These are phyloP conservation scores for Ctenopoma multispine DNA, from an alignment of 2,797 vertebrate species.

Conservation along the genomic window DNA sequence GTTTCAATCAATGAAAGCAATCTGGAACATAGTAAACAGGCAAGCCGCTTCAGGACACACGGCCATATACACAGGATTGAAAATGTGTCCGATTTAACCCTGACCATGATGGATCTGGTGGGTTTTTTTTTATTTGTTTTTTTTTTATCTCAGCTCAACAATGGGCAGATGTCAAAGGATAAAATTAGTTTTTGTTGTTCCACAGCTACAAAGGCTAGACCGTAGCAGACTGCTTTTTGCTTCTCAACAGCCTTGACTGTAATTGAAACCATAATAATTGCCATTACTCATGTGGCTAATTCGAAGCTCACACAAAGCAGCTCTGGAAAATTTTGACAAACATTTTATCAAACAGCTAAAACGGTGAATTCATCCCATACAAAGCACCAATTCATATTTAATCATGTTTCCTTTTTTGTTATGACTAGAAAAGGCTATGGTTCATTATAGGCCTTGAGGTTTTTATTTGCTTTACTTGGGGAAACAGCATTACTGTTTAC, in stretches of 20 bases:
- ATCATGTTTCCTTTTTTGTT: background rate
- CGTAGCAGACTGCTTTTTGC: background rate
- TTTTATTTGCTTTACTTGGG: slow-evolving; percentile 7
- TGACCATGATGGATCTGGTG: background rate
- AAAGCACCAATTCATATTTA: slow-evolving; percentile 10
- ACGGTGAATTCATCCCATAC: background rate
- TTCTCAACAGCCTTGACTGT: background rate
- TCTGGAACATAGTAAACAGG: slow-evolving; percentile 75
- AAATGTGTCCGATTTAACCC: slow-evolving; percentile 33
- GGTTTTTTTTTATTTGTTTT: background rate
- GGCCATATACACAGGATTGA: slow-evolving; percentile 18
- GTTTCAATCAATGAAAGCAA: slow-evolving; percentile 81
- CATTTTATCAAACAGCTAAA: background rate
- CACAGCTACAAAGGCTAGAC: background rate
- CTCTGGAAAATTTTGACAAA: slow-evolving; percentile 14
- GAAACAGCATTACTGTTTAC: background rate
- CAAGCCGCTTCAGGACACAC: slow-evolving; percentile 48
- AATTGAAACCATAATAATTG: background rate
- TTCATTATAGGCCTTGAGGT: slow-evolving; percentile 13
- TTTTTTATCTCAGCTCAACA: background rate
- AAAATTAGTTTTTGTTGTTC: slow-evolving; percentile 6
- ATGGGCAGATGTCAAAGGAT: slow-evolving; percentile 27
- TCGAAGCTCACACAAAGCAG: background rate
- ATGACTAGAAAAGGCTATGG: background rate
- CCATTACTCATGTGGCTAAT: slow-evolving; percentile 4